A percentile compares a stretch with the other conserved stretches of the same genome.
These are phyloP conservation scores for Trachelus stipa DNA, from an alignment of 2,888 invertebrate species.

Conservation along the genomic window DNA sequence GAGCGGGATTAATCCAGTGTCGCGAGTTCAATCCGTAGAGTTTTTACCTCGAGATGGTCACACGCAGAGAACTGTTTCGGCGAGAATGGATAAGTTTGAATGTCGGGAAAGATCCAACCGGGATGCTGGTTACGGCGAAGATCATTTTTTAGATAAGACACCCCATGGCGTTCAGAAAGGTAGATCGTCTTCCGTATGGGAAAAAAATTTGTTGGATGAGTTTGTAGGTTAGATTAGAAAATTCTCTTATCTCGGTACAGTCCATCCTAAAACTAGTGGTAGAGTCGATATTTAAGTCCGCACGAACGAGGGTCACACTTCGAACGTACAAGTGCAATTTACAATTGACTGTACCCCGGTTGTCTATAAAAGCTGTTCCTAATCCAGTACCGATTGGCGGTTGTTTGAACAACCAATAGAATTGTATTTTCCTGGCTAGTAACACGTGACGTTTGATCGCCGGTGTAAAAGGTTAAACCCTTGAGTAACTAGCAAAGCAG, in stretches of 20 bases:
- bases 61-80: not conserved
- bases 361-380: conserved; percentile 38
- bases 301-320: not conserved
- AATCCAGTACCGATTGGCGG: conserved; percentile 29
- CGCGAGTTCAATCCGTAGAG: conserved; percentile 3
- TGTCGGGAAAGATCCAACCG: not conserved
- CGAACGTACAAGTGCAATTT: conserved; percentile 27
- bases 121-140: not conserved
- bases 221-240: not conserved
- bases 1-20: conserved; percentile 11
- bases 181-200: not conserved
- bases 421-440: conserved; percentile 18
- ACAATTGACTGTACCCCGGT: conserved; percentile 44
- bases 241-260: not conserved
- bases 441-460: conserved; percentile 31
- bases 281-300: not conserved
- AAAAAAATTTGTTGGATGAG: not conserved
- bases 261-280: not conserved
- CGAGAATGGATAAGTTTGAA: not conserved
- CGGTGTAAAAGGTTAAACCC: conserved; percentile 13
- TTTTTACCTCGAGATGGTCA: not conserved
- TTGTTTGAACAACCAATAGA: conserved; percentile 37
- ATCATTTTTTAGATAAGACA: not conserved
- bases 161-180: not conserved
- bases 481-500: not conserved